Conservation (phyloP, 2,113 vertebrate species). For the Thomomys bottae region DNA sequence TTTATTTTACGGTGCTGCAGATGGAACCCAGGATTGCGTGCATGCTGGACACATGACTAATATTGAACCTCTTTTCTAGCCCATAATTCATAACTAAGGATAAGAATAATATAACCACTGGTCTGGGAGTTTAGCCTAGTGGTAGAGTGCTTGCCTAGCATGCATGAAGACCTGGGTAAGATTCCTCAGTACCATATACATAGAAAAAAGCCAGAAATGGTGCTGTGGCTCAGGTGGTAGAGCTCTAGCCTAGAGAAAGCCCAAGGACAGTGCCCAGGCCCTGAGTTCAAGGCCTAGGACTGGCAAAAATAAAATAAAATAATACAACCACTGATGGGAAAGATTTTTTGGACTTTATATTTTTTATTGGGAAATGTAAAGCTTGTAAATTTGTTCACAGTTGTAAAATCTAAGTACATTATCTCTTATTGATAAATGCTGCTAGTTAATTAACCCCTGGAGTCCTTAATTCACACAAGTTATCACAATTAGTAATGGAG, state of each 20-base stretch:
- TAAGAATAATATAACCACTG: background rate
- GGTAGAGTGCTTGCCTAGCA: too few relatives aligned
- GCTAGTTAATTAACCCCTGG: conserved; percentile 36
- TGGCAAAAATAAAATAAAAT: too few relatives aligned
- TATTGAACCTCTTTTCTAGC: too few relatives aligned
- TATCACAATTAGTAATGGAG: conserved; percentile 38
- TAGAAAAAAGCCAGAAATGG: too few relatives aligned
- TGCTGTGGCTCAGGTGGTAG: too few relatives aligned
- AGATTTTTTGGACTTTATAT: conserved; percentile 23
- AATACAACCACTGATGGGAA: background rate
- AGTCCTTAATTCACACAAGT: conserved; percentile 36
- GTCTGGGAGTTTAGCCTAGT: too few relatives aligned
- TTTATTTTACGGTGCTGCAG: background rate
- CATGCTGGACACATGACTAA: background rate
- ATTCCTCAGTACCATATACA: too few relatives aligned
- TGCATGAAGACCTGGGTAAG: too few relatives aligned
- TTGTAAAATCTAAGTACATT: conserved; percentile 50
- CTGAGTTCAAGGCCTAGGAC: too few relatives aligned
- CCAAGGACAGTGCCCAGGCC: too few relatives aligned
- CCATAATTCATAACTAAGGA: background rate
- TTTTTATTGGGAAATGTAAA: conserved; percentile 31
- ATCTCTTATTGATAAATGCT: conserved; percentile 35
- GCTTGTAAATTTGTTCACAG: conserved; percentile 18
- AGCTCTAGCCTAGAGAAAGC: too few relatives aligned
- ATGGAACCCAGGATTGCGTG: background rate